Conservation (phyloP, 2,888 invertebrate genomes). For the Mamestra brassicae region DNA sequence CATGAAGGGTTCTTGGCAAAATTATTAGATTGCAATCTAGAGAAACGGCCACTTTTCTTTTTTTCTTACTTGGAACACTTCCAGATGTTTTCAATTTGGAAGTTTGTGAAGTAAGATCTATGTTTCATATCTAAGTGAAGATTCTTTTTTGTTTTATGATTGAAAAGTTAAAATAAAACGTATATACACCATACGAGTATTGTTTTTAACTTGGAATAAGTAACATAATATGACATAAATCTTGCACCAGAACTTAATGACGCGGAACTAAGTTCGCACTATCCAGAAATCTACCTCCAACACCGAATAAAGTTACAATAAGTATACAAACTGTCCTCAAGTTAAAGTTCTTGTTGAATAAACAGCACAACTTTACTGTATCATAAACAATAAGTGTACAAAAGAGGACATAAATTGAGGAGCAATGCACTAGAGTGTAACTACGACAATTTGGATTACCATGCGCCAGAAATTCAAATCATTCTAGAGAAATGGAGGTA, state of each 20-base stretch:
- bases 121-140: conserved; percentile 27
- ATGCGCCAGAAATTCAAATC: conserved; percentile 71
- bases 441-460: conserved; percentile 63
- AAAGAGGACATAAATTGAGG: conserved; percentile 52
- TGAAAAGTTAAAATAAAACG: neutral
- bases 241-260: neutral
- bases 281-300: neutral
- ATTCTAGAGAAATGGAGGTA: conserved; percentile 65
- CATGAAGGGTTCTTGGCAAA: conserved; percentile 64
- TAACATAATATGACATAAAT: neutral
- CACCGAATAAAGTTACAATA: conserved; percentile 19
- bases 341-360: conserved; percentile 22
- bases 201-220: neutral
- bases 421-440: conserved; percentile 50
- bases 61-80: conserved; percentile 59
- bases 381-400: conserved; percentile 51
- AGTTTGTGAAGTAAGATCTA: conserved; percentile 52
- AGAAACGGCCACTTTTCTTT: conserved; percentile 51
- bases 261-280: neutral
- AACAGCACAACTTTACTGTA: conserved; percentile 29
- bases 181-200: neutral
- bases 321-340: conserved; percentile 27
- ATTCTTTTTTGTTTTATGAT: conserved; percentile 17
- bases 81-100: conserved; percentile 65
- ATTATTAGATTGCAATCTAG: conserved; percentile 65